Base-by-base conservation (phyloP, 2,113 vertebrate genomes). In the Recurvirostra avosetta region DNA sequence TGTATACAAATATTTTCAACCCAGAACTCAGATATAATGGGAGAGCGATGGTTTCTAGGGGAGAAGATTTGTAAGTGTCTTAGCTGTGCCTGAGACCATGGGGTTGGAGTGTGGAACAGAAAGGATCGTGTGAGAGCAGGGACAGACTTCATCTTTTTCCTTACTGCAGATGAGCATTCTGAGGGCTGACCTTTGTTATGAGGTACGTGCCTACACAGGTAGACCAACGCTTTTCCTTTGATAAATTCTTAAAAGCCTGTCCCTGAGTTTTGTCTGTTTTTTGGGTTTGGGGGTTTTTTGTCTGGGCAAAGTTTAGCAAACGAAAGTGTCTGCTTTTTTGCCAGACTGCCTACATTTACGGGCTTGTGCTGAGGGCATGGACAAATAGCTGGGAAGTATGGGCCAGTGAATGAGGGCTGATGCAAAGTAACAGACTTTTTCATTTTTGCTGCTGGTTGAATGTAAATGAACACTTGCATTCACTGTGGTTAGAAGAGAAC, bases 391-490 rank as follows among this genome's bases (percentile, higher is more conserved):
- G 58, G 21, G 40, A 86, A 76, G 16, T 20, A 59, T 2, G 4
- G 45, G 38, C 32, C 61, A 78, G 6, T 34, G 14, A 81, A 86
- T 0, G 1, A 56, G 1, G 3, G 34, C 45, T 86, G 30, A 88
- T 90, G 88, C 47, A 75, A 84, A 81, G 34, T 72, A 74, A 59
- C 17, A 17, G 15, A 25, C 36, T 62, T 86, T 83, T 83, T 90
- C 22, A 30, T 78, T 91, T 96, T 81, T 78, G 21, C 40, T 74
- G n/a, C 43, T 78, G 38, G 68, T 22, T 89, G 47, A 74, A 86
- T 74, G 38, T 74, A 91, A 83, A 94, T 74, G 83, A 77, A 84
- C 65, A 52, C n/a, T 91, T 92, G 68, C 21, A 56, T 81, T 84
- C 40, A 32, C 11, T 34, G n/a, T 67, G 40, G 45, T 67, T 74